Evolutionary conservation across 1,140 invertebrate species (phyloP).

Genomic region (Nephila pilipes): DNA sequence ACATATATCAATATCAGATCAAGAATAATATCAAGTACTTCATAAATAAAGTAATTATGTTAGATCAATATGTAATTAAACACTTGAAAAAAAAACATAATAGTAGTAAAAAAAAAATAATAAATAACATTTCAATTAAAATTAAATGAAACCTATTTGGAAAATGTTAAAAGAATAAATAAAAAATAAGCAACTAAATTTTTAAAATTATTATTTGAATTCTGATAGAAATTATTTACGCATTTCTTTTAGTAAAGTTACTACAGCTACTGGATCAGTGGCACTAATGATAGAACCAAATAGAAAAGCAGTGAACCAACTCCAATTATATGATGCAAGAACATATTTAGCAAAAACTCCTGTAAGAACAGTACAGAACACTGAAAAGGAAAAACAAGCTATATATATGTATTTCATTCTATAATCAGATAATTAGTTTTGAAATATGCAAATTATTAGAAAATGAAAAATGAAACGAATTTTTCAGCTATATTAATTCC

Average conservation of each 20-base stretch:
- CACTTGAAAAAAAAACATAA: too few relatives aligned
- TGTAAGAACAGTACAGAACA: constrained; percentile 50
- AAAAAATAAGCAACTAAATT: background rate
- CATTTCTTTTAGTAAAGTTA: constrained; percentile 82
- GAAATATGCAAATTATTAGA: too few relatives aligned
- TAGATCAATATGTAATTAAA: too few relatives aligned
- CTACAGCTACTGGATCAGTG: constrained; percentile 83
- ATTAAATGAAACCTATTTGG: too few relatives aligned
- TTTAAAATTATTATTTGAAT: background rate
- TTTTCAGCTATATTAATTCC: too few relatives aligned
- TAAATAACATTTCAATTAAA: too few relatives aligned
- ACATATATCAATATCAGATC: too few relatives aligned
- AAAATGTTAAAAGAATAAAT: too few relatives aligned
- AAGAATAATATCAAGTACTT: too few relatives aligned
- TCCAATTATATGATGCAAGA: constrained; percentile 78
- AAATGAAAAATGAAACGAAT: too few relatives aligned
- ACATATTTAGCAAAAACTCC: constrained; percentile 54
- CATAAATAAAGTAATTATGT: too few relatives aligned
- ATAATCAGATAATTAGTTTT: background rate
- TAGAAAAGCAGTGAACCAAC: constrained; percentile 79
- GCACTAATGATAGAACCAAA: constrained; percentile 82
- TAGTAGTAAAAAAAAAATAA: too few relatives aligned
- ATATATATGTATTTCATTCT: background rate
- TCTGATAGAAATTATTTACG: constrained; percentile 51
- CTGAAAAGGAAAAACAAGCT: constrained; percentile 5